A percentile compares a stretch with the other conserved stretches of the same genome.
phyloP scores from a whole-genome alignment of 2,113 vertebrate genomes.

The Parus major region DNA sequence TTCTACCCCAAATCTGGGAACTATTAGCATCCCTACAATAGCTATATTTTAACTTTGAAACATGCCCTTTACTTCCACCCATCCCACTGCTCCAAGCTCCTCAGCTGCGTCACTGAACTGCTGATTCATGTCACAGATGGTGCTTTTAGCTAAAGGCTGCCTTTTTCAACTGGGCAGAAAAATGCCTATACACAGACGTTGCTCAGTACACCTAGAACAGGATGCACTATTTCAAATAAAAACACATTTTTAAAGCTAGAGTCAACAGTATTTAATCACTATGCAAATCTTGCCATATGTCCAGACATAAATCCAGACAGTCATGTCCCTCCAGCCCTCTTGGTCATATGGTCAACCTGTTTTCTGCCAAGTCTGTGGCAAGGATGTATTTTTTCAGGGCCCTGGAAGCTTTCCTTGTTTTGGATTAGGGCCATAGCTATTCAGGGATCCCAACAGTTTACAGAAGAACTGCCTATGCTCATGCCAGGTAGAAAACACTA shows the following conservation, averaged over 20 bases:
- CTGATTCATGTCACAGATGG: background rate
- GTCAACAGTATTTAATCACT: slow-evolving; percentile 6
- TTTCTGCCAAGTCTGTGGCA: background rate
- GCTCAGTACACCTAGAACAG: background rate
- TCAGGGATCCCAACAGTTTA: background rate
- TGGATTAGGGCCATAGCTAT: background rate
- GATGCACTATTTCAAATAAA: background rate
- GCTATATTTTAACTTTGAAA: background rate
- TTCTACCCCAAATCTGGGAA: background rate
- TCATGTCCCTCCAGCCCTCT: background rate
- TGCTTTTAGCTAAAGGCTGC: background rate
- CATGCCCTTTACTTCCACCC: background rate
- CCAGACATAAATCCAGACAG: background rate
- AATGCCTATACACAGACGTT: background rate
- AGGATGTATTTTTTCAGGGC: background rate
- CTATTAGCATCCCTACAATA: background rate
- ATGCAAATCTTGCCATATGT: background rate
- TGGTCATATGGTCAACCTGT: background rate
- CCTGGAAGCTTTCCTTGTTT: background rate
- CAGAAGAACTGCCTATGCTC: background rate
- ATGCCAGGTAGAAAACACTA: background rate
- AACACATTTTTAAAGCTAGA: background rate
- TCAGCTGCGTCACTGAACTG: background rate
- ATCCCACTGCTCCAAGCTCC: background rate
- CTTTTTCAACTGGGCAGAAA: background rate